phyloP scores from a whole-genome alignment of 2,888 invertebrate genomes.

The Pterostichus madidus region DNA sequence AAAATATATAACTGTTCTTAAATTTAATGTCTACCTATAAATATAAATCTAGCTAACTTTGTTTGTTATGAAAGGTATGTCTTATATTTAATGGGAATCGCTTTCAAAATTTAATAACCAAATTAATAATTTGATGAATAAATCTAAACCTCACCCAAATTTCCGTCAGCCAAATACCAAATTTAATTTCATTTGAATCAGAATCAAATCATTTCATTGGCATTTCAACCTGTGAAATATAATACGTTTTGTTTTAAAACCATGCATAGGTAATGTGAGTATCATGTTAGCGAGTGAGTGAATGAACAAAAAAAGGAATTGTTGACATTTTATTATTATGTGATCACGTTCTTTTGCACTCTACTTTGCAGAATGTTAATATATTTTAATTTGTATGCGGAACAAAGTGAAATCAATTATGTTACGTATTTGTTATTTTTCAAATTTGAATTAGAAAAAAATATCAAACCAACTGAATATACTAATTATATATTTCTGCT shows the following conservation, averaged over 20 bases:
- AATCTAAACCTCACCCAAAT: conserved; percentile 28
- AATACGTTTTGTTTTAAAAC: conserved; percentile 32
- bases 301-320: conserved; percentile 22
- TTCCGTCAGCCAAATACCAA: conserved; percentile 4
- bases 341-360: neutral
- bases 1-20: too few species aligned
- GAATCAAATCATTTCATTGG: conserved; percentile 14
- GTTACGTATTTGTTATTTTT: too few species aligned
- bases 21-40: neutral
- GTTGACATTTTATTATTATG: conserved; percentile 35
- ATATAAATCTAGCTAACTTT: neutral
- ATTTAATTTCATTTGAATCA: conserved; percentile 18
- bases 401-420: too few species aligned
- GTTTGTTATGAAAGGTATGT: neutral
- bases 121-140: conserved; percentile 29
- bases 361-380: too few species aligned
- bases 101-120: conserved; percentile 11
- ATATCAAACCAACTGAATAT: too few species aligned
- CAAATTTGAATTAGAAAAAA: too few species aligned
- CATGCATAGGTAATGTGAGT: conserved; percentile 41
- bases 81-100: neutral
- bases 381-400: too few species aligned
- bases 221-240: conserved; percentile 23
- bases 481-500: too few species aligned
- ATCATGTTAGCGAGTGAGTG: conserved; percentile 16